phyloP scores from a whole-genome alignment of 2,888 invertebrate genomes.

The Cataglyphis albicans region DNA sequence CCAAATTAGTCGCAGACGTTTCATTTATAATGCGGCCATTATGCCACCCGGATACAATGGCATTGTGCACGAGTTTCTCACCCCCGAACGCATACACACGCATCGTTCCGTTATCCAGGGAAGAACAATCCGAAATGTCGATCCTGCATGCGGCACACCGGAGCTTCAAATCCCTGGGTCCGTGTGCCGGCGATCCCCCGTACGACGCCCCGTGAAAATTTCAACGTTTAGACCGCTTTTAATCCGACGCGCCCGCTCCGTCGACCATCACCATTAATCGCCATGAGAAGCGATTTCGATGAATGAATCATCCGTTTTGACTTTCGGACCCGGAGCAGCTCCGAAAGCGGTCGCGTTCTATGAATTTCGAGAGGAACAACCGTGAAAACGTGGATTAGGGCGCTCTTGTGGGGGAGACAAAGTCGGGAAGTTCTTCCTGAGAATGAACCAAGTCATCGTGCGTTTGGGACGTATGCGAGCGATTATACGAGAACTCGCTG shows the following conservation, averaged over 20 bases:
- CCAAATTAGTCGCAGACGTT: constrained; percentile 84
- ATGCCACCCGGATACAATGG: constrained; percentile 78
- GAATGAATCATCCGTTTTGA: constrained; percentile 73
- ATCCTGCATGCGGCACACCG: constrained; percentile 59
- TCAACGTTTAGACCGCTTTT: constrained; percentile 76
- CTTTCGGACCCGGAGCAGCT: constrained; percentile 40
- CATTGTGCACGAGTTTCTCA: constrained; percentile 76
- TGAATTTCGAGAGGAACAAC: constrained; percentile 57
- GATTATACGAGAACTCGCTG: constrained; percentile 1
- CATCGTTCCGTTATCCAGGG: constrained; percentile 40
- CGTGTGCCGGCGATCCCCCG: constrained; percentile 40
- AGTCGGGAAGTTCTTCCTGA: background rate
- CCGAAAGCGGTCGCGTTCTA: constrained; percentile 11
- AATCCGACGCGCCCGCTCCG: constrained; percentile 71
- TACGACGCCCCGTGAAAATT: constrained; percentile 77
- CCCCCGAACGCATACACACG: constrained; percentile 52
- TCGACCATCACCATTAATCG: constrained; percentile 70
- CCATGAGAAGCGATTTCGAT: constrained; percentile 77
- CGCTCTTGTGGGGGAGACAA: constrained; percentile 50
- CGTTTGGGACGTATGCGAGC: background rate
- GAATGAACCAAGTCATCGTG: constrained; percentile 37
- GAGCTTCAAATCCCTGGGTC: constrained; percentile 15
- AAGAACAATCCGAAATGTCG: constrained; percentile 66
- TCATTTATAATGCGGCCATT: constrained; percentile 83
- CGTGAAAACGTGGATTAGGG: constrained; percentile 65